A percentile compares a stretch with the other conserved stretches of the same genome.
These are phyloP conservation scores for Torymus texanus DNA, from an alignment of 2,888 invertebrate genomes.

Conservation along the genomic window DNA sequence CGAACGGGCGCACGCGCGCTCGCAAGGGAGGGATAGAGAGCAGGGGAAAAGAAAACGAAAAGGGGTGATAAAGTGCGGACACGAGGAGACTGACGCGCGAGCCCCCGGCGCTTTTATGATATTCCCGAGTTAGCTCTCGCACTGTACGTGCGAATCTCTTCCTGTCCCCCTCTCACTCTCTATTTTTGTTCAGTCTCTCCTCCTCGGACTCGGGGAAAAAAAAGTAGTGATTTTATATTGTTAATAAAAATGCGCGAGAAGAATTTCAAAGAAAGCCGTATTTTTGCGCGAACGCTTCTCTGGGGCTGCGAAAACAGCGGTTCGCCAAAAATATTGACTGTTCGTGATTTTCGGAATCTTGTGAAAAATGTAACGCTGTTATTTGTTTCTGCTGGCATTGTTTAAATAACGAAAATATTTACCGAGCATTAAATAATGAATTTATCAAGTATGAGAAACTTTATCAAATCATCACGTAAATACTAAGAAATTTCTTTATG, in stretches of 20 bases:
- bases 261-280: not conserved
- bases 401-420: no score
- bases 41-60: constrained; percentile 39
- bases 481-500: no score
- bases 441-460: no score
- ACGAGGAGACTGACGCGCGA: constrained; percentile 31
- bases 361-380: no score
- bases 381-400: no score
- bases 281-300: no score
- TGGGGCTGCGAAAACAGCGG: no score
- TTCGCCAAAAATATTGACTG: no score
- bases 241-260: not conserved
- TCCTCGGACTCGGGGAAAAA: not conserved
- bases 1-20: not conserved
- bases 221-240: not conserved
- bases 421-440: no score
- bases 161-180: not conserved
- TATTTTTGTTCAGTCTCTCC: constrained; percentile 3
- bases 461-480: no score
- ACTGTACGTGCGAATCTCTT: not conserved
- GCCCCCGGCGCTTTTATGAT: constrained; percentile 49
- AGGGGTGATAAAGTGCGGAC: constrained; percentile 46
- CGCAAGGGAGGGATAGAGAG: not conserved
- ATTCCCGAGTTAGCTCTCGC: constrained; percentile 13
- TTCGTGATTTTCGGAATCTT: no score